phyloP scores from a whole-genome alignment of 1,140 invertebrate genomes.

The Achatina immaculata region DNA sequence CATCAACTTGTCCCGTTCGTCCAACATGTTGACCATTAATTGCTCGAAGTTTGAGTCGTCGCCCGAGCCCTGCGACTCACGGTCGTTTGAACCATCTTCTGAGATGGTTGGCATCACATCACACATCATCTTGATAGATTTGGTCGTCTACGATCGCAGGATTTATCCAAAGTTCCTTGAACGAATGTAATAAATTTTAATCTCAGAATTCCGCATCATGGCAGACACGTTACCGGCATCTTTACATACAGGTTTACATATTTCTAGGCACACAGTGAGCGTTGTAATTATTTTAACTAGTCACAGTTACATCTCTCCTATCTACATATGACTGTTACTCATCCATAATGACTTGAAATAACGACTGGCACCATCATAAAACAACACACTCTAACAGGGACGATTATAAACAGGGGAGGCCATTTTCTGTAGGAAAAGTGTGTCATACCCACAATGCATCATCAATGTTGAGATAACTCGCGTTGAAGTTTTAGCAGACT shows the following conservation, averaged over 20 bases:
- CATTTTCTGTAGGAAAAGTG: slow-evolving; percentile 63
- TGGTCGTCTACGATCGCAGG: not conserved
- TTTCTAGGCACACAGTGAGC: not conserved
- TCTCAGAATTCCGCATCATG: not conserved
- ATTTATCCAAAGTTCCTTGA: not conserved
- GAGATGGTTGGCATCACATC: slow-evolving; percentile 99
- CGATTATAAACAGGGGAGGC: slow-evolving; percentile 41
- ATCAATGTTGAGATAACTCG: slow-evolving; percentile 39
- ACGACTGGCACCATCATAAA: not conserved
- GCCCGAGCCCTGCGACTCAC: slow-evolving; percentile 75
- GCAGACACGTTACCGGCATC: not conserved
- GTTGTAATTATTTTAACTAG: not conserved
- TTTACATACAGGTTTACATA: not conserved
- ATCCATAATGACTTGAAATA: not conserved
- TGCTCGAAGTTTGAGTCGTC: slow-evolving; percentile 99
- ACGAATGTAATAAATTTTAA: slow-evolving; percentile 1
- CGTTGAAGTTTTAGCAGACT: too few relatives aligned
- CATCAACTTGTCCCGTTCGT: slow-evolving; percentile 95
- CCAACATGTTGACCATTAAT: slow-evolving; percentile 99
- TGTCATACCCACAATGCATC: slow-evolving; percentile 66
- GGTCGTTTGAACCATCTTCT: slow-evolving; percentile 83
- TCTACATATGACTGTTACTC: not conserved
- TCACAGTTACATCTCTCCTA: not conserved
- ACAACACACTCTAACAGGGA: slow-evolving; percentile 7
- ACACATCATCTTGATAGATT: slow-evolving; percentile 82